phyloP scores from a whole-genome alignment of 2,888 invertebrate species.

The Cosmorhoe ocellata region DNA sequence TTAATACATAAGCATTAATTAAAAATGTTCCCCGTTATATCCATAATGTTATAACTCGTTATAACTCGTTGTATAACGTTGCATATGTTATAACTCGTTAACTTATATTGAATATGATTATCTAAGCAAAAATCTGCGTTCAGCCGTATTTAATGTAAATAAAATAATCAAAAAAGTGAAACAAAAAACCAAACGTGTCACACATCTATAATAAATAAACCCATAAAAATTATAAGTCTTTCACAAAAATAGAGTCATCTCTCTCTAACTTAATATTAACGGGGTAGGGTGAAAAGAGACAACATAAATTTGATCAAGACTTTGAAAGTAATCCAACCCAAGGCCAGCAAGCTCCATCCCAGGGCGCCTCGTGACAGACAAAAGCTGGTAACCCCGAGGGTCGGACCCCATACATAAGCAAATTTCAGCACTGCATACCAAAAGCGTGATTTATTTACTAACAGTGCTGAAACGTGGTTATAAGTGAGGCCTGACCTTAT shows the following conservation, averaged over 20 bases:
- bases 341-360: slow-evolving; percentile 75
- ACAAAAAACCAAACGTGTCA: no score
- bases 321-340: neutral
- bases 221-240: no score
- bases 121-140: slow-evolving; percentile 10
- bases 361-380: slow-evolving; percentile 55
- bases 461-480: no score
- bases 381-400: slow-evolving; percentile 46
- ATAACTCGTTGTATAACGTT: no score
- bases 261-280: neutral
- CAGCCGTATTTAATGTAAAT: slow-evolving; percentile 15
- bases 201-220: neutral
- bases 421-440: no score
- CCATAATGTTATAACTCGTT: no score
- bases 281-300: neutral
- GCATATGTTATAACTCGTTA: no score
- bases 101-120: neutral
- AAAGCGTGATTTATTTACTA: no score
- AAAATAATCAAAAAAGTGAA: no score
- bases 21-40: no score
- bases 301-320: neutral
- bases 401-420: slow-evolving; percentile 1
- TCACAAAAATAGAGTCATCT: neutral
- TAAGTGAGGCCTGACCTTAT: no score
- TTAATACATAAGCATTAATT: no score